Base-by-base conservation (phyloP, 2,888 invertebrate genomes). In the Orthonychiurus folsomi region DNA sequence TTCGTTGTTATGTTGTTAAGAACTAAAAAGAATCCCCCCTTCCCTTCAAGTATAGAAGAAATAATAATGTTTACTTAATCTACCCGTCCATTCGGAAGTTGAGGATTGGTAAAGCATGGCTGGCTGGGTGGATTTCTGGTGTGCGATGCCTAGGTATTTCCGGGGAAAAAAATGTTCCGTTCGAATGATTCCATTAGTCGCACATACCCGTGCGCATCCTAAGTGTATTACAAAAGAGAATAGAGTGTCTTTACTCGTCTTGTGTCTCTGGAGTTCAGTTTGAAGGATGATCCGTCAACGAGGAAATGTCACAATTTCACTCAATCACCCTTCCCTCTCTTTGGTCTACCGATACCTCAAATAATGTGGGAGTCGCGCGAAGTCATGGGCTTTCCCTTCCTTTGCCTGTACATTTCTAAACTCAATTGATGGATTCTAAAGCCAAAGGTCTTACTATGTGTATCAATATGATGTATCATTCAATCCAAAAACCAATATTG, bases 221-320 rank as follows among this genome's bases (percentile, higher is more conserved):
- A 37, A 37, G 37, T 37, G 37, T 37, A 37, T 37, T 37, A 37
- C 37, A 9, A 15, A 15, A 37, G 37, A 37, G 37, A 37, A 37
- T 37, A 37, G 37, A 37, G 37, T 37, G 37, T 37, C 37, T 37
- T 37, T 37, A 15, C 37, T 37, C 37, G 37, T 37, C 37, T 37
- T 37, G 9, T 37, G 37, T 37, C 37, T 37, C 37, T 37, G 15
- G 37, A 37, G 37, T 15, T 37, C 15, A 15, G 37, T 5, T 37
- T 37, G 37, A 37, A 37, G 37, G 37, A 37, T 37, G 37, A 37
- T 37, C 37, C 37, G 37, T 37, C 37, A 37, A 37, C 37, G 37
- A 37, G 37, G 37, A 37, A 37, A 37, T 37, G 37, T 37, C 37
- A 37, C 37, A 37, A 37, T 37, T 37, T 37, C 37, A 37, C 37